Percentiles rank a stretch among this genome's conserved stretches.
phyloP scores from a whole-genome alignment of 2,888 invertebrate species.

The Troides aeacus region DNA sequence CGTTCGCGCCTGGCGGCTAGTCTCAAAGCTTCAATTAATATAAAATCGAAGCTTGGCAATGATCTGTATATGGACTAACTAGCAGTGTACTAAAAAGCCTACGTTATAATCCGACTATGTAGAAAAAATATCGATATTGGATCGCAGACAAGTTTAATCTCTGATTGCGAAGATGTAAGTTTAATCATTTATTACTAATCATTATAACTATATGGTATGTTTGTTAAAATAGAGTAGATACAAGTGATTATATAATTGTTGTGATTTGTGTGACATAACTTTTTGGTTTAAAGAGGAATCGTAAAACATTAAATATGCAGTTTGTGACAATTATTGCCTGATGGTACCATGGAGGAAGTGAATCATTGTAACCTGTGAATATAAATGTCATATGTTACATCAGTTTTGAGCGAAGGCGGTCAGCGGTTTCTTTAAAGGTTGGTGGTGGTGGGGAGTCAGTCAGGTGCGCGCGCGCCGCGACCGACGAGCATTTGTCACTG shows the following conservation, averaged over 20 bases:
- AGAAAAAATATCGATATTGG: conserved; percentile 67
- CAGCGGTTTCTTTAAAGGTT: conserved; percentile 24
- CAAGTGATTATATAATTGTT: too few species aligned
- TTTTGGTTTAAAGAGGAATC: too few species aligned
- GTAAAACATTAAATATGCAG: not conserved
- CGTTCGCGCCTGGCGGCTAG: conserved; percentile 44
- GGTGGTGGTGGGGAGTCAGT: conserved; percentile 33
- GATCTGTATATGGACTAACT: conserved; percentile 42
- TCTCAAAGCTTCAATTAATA: conserved; percentile 70
- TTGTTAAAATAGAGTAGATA: not conserved
- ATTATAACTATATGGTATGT: conserved; percentile 54
- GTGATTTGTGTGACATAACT: too few species aligned
- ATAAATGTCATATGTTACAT: conserved; percentile 69
- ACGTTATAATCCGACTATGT: conserved; percentile 50
- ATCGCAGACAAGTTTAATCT: conserved; percentile 68
- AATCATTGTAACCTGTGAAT: conserved; percentile 61
- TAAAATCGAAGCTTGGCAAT: conserved; percentile 69
- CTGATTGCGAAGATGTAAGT: conserved; percentile 68
- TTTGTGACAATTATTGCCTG: not conserved
- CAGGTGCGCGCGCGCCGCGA: conserved; percentile 73
- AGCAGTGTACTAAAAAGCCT: conserved; percentile 51
- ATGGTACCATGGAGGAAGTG: conserved; percentile 1
- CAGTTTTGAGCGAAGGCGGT: conserved; percentile 68
- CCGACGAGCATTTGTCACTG: conserved; percentile 76
- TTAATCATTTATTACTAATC: conserved; percentile 70